phyloP scores from a whole-genome alignment of 2,888 invertebrate genomes.

The Sminthurinus aureus region DNA sequence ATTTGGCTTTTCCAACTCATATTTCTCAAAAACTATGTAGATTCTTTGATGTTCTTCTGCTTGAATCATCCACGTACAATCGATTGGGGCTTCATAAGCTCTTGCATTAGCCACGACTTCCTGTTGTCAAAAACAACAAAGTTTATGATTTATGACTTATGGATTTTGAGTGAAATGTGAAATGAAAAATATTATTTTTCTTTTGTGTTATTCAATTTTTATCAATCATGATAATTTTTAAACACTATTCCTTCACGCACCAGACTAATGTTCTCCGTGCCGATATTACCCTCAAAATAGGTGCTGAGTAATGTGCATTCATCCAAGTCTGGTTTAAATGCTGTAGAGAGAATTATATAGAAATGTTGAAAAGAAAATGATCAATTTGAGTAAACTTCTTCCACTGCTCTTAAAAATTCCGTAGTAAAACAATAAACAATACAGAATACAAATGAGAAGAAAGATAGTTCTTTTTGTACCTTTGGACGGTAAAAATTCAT shows the following conservation, averaged over 20 bases:
- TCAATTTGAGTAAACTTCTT: too few species aligned
- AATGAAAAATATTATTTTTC: too few species aligned
- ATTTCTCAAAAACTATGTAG: constrained; percentile 68
- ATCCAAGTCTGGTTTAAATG: constrained; percentile 61
- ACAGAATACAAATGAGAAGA: not conserved
- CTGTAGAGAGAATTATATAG: not conserved
- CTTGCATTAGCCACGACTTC: constrained; percentile 67
- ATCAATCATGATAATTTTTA: too few species aligned
- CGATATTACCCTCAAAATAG: constrained; percentile 69
- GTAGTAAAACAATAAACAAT: too few species aligned
- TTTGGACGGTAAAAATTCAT: constrained; percentile 70
- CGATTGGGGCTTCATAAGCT: constrained; percentile 68
- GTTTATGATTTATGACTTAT: too few species aligned
- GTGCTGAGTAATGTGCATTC: constrained; percentile 70
- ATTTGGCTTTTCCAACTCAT: constrained; percentile 75
- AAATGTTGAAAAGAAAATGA: not conserved
- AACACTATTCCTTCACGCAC: too few species aligned
- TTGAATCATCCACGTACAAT: constrained; percentile 78
- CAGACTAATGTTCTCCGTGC: constrained; percentile 68
- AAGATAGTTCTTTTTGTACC: constrained; percentile 65
- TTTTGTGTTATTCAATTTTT: too few species aligned
- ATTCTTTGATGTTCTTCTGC: constrained; percentile 70
- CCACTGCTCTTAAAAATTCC: too few species aligned
- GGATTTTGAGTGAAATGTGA: too few species aligned
- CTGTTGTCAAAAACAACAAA: constrained; percentile 46